phyloP scores from a whole-genome alignment of 2,797 vertebrate genomes.

The Podarcis lilfordi region DNA sequence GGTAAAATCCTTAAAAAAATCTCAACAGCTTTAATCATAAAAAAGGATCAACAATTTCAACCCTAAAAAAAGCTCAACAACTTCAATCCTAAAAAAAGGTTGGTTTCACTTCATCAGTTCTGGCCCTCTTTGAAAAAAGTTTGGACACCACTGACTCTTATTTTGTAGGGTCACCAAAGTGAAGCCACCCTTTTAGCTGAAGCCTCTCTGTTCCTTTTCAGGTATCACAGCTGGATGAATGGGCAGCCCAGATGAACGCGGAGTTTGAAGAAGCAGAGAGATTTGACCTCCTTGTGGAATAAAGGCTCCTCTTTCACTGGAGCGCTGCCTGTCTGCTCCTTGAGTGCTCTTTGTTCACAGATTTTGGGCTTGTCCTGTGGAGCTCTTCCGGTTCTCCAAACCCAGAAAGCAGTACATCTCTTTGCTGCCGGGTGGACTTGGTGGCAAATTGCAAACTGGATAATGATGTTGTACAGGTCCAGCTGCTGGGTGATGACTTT shows the following conservation, averaged over 20 bases:
- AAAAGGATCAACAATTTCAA: too few species aligned
- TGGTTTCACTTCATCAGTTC: background rate
- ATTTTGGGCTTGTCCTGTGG: background rate
- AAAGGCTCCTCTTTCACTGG: slow-evolving; percentile 29
- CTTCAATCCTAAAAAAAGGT: too few species aligned
- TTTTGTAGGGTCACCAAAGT: background rate
- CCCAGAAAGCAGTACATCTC: background rate
- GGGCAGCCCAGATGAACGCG: slow-evolving; percentile 82
- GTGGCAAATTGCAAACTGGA: background rate
- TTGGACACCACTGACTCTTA: background rate
- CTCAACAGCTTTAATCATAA: too few species aligned
- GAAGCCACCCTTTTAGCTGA: background rate
- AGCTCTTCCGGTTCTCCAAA: background rate
- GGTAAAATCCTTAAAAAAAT: too few species aligned
- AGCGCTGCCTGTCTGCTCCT: too few species aligned
- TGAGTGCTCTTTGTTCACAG: background rate
- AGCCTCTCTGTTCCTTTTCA: slow-evolving; percentile 42
- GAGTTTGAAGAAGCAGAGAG: slow-evolving; percentile 83
- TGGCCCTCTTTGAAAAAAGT: too few species aligned
- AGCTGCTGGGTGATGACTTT: too few species aligned
- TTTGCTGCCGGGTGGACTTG: background rate
- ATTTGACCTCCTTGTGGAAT: slow-evolving; percentile 82
- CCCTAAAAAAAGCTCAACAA: too few species aligned
- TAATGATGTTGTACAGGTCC: background rate
- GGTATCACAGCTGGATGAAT: slow-evolving; percentile 79